These are phyloP conservation scores for Polymixis lichenea DNA, from an alignment of 2,888 invertebrate genomes.

Conservation along the genomic window DNA sequence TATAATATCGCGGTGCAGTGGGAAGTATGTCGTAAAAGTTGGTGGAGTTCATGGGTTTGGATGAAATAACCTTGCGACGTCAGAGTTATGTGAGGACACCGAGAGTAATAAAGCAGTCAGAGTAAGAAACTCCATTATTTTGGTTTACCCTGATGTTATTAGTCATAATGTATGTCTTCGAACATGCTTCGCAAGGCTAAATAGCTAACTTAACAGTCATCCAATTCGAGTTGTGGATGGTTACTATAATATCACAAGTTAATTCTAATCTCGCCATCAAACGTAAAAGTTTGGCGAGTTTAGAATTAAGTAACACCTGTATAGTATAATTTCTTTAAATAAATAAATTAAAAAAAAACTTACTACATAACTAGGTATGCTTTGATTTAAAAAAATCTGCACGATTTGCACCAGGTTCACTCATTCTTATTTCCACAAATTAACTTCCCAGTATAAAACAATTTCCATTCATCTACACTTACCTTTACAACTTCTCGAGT, in stretches of 20 bases:
- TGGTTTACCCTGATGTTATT: neutral
- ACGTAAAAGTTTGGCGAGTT: no score
- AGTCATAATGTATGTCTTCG: neutral
- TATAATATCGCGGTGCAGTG: constrained; percentile 46
- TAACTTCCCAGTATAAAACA: neutral
- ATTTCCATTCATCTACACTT: neutral
- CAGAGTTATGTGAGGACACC: constrained; percentile 29
- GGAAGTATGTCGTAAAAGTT: constrained; percentile 56
- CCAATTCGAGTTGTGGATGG: no score
- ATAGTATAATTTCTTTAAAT: no score
- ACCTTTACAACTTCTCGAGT: constrained; percentile 33
- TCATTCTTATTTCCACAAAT: neutral
- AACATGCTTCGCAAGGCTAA: no score
- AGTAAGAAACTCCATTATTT: constrained; percentile 13
- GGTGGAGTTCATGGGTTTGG: constrained; percentile 12
- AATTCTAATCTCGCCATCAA: no score
- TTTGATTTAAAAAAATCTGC: neutral
- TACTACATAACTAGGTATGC: no score
- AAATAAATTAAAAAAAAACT: no score
- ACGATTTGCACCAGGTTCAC: neutral
- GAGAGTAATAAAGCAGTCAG: constrained; percentile 10
- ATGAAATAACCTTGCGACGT: constrained; percentile 27
- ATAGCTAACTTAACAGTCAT: no score
- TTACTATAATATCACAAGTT: no score
- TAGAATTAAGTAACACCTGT: no score